Conservation (phyloP, 1,140 invertebrate genomes). For the Euglossa dilemma region DNA sequence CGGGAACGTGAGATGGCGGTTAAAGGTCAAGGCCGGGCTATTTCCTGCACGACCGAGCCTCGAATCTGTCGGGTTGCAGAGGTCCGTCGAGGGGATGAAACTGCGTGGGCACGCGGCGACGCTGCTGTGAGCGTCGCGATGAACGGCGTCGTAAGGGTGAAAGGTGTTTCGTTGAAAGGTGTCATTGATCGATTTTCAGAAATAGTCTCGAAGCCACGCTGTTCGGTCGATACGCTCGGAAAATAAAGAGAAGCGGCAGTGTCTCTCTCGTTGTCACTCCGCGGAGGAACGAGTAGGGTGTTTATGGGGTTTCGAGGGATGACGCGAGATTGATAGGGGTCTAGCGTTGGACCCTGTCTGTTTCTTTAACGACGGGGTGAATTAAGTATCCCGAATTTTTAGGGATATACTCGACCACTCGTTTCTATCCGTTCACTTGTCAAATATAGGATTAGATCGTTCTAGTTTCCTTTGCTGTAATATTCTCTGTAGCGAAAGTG, state of each 20-base stretch:
- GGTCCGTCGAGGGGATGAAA: slow-evolving; percentile 21
- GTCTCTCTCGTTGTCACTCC: not conserved
- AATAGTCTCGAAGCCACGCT: not conserved
- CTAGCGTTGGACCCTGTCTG: too few relatives aligned
- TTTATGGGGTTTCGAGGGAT: too few relatives aligned
- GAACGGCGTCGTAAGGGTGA: not conserved
- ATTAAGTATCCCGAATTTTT: too few relatives aligned
- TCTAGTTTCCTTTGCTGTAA: too few relatives aligned
- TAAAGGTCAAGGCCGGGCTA: slow-evolving; percentile 80
- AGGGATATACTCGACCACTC: too few relatives aligned
- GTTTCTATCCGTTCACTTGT: too few relatives aligned
- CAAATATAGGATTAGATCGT: too few relatives aligned
- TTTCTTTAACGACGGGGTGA: too few relatives aligned
- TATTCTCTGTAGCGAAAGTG: too few relatives aligned
- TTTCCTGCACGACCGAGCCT: slow-evolving; percentile 75
- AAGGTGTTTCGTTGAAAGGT: slow-evolving; percentile 10
- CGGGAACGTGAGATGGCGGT: slow-evolving; percentile 70
- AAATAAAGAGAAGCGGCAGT: not conserved
- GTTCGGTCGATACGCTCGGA: not conserved
- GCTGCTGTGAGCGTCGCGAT: not conserved
- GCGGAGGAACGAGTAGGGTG: not conserved
- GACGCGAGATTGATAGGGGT: too few relatives aligned
- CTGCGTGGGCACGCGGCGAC: slow-evolving; percentile 23
- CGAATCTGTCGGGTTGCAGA: slow-evolving; percentile 61
- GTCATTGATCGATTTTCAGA: not conserved